Base-by-base conservation (phyloP, 2,888 invertebrate genomes). In the Drosophila flavopinicola region DNA sequence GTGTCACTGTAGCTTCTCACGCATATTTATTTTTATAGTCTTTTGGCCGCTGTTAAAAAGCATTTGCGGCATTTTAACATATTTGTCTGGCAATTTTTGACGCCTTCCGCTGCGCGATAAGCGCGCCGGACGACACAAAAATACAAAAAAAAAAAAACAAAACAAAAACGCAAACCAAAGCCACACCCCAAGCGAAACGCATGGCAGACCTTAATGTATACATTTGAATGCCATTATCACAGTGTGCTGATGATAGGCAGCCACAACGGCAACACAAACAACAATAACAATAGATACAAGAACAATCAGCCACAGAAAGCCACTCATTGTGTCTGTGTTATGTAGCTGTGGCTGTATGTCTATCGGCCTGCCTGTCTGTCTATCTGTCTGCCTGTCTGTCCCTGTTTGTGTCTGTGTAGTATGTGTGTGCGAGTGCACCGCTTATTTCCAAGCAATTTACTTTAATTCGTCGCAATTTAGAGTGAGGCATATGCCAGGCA, bases 391-490 rank as follows among this genome's bases (percentile, higher is more conserved):
- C 32, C 35, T 5, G 10, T 47, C 39, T 48, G 29, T 45, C 15
- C 37, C 17, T 23, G 24, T 41, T n/a, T 48, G 20, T 23, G 9
- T 53, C 5, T 74, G 37, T 49, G 17, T 60, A 15, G 17, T 60
- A 15, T 25, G 11, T 53, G 44, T 24, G 39, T 53, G 58, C 44
- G 24, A 42, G 60, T 54, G 53, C 53, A 45, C 29, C 63, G 58
- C 74, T 85, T 84, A 80, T 83, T 82, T 84, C 84, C 77, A 66
- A 73, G 78, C 82, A 82, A 88, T 88, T 88, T 79, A 75, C 75
- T 87, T 82, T 86, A 84, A 86, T 87, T 80, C 79, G 65, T 71
- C 67, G 66, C 70, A 78, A 77, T 83, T 87, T 80, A 86, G 68
- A 84, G 44, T 48, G 57, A 51, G 69, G 73, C 73, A 68, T 75